Evolutionary conservation across 2,113 vertebrate genomes (phyloP), one percentile per base, ranked within the genome.

Genomic region (Barbus barbus): DNA sequence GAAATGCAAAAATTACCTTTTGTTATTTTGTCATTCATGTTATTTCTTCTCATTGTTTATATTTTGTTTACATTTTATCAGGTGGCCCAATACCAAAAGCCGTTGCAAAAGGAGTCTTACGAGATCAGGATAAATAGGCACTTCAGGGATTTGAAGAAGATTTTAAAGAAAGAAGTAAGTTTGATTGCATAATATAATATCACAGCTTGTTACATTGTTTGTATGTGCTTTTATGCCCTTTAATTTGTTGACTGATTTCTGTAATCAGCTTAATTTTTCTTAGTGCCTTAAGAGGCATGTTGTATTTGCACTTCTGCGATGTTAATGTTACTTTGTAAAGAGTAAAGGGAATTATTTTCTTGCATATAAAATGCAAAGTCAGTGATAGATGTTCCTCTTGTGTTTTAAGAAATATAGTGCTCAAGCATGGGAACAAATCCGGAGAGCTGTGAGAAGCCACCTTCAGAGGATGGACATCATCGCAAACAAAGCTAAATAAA

Each of bases 391-490:
- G 41, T 44, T 44, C 41, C 41, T 44, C 2, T 44, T 44, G 11
- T 12, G 41, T 44, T 44, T 87, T 38, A 13, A 87, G 86, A 63
- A 87, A 41, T 85, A 80, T 60, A 87, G 83, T 24, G 12, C 46
- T n/a, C 3, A 18, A 0, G 71, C 67, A 58, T 78, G 84, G 81
- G 67, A 83, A 69, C 33, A 28, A 74, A 74, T 87, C 67, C 78
- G 76, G 48, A 44, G 8, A 26, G 22, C 48, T 61, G 83, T 87
- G 60, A 12, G 8, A 44, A 24, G 1, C 36, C 86, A 87, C 60
- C 83, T 87, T 26, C 0, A 5, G 28, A 80, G 75, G 76, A 85
- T 87, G 86, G 81, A 85, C 58, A 80, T 85, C 22, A 80, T 87
- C 1, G 80, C 80, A 60, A 31, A 12, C 31, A 24, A 36, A 11